Base-by-base conservation (phyloP, 2,113 vertebrate genomes). In the Amblyornis subalaris region DNA sequence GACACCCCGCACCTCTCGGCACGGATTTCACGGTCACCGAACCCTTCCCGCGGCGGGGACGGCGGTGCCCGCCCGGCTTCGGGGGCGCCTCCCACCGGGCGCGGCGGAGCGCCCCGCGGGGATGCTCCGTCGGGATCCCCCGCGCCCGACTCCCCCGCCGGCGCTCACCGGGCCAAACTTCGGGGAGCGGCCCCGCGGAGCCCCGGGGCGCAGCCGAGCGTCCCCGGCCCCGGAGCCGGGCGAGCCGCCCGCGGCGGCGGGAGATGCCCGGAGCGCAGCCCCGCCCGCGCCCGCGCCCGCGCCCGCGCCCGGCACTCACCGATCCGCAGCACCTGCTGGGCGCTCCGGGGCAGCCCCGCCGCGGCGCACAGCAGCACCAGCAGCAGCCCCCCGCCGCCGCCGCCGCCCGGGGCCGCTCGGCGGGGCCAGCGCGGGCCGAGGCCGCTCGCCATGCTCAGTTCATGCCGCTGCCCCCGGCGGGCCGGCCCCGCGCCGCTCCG, bases 311-410 rank as follows among this genome's bases (percentile, higher is more conserved):
- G 87, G 94, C 97, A 98, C 99, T 99, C 97, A 99, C 99, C 99
- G 95, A 99, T 98, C 96, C 99, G 97, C 94, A 99, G 98, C 93
- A 99, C 99, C 97, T 99, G 99, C 97, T 98, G 98, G 57, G 97
- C 97, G 96, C 98, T 98, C 83, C 97, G 97, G 80, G 98, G 98
- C 96, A 99, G 96, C 96, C 97, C 97, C 80, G 97, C 95, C 62
- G 97, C 96, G 69, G 98, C 94, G 97, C 95, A 98, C 84, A 99
- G 97, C 94, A 99, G 95, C 83, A 98, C 86, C 86, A 98, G 97
- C 62, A 98, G 89, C 81, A 98, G 97, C 82, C 98, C 97, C 97
- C 98, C 97, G 96, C 97, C 86, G 95, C 97, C 93, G 96, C 97
- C 94, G n/a, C n/a, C n/a, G n/a, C n/a, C n/a, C n/a, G n/a, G n/a